Conservation (phyloP, 2,888 invertebrate species). For the Digitonthophagus gazella region DNA sequence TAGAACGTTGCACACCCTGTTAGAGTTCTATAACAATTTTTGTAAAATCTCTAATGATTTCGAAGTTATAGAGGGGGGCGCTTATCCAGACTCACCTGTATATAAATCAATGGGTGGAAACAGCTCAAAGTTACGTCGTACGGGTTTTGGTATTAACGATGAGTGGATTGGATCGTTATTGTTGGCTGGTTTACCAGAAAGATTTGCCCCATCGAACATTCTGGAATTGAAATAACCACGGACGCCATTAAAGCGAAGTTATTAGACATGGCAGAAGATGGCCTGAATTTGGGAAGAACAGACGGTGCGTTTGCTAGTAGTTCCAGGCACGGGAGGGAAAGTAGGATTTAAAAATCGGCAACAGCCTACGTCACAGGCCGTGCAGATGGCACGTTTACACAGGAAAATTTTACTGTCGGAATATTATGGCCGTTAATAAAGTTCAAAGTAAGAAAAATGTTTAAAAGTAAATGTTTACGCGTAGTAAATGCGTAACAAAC, state of each 20-base stretch:
- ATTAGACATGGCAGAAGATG: slow-evolving; percentile 16
- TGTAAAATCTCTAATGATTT: too few relatives aligned
- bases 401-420: too few relatives aligned
- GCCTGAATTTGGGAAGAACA: slow-evolving; percentile 4
- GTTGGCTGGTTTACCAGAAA: slow-evolving; percentile 35
- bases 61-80: slow-evolving; percentile 37
- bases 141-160: slow-evolving; percentile 38
- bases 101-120: slow-evolving; percentile 38
- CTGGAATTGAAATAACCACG: slow-evolving; percentile 26
- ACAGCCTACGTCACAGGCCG: too few relatives aligned
- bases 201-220: slow-evolving; percentile 29
- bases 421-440: too few relatives aligned
- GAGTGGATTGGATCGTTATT: slow-evolving; percentile 38
- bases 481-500: too few relatives aligned
- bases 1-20: too few relatives aligned
- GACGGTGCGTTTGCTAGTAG: slow-evolving; percentile 21
- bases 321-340: too few relatives aligned
- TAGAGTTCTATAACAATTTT: too few relatives aligned
- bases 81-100: slow-evolving; percentile 37
- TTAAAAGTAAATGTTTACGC: too few relatives aligned
- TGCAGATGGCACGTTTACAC: too few relatives aligned
- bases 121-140: slow-evolving; percentile 34
- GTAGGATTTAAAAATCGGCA: too few relatives aligned
- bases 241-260: slow-evolving; percentile 20
- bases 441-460: too few relatives aligned